Percentiles rank a stretch among this genome's conserved stretches.
phyloP scores from a whole-genome alignment of 2,113 vertebrate species.

The Caracal caracal region DNA sequence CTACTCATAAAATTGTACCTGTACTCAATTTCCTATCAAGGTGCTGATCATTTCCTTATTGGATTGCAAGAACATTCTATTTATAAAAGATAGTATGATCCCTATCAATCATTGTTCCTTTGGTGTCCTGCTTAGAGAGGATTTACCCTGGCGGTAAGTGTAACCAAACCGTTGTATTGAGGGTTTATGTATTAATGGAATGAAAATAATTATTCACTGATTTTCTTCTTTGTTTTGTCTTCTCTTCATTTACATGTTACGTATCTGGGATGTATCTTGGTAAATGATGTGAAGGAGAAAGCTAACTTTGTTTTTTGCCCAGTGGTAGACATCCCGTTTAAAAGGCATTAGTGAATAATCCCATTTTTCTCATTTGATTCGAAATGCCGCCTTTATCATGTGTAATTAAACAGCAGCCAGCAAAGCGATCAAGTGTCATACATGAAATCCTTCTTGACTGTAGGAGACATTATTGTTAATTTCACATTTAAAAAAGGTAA shows the following conservation, averaged over 20 bases:
- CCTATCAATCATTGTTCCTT: not conserved
- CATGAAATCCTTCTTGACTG: not conserved
- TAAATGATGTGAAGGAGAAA: not conserved
- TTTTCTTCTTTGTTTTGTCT: not conserved
- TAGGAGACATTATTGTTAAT: not conserved
- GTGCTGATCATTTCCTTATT: not conserved
- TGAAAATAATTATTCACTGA: conserved; percentile 3
- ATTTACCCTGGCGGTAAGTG: not conserved
- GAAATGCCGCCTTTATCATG: not conserved
- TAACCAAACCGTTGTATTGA: not conserved
- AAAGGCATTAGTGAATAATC: not conserved
- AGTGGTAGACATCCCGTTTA: not conserved
- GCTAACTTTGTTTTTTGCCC: not conserved
- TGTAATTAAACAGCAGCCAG: not conserved
- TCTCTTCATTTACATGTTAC: not conserved
- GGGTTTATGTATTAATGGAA: not conserved
- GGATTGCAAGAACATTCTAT: not conserved
- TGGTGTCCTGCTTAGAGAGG: not conserved
- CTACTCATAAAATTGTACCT: not conserved
- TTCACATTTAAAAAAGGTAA: not conserved
- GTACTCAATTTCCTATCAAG: not conserved
- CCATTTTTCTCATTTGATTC: not conserved
- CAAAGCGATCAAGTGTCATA: not conserved
- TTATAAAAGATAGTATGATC: not conserved
- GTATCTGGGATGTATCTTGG: not conserved